Base-by-base conservation (phyloP, 1,140 invertebrate genomes). In the Sycophaga agraensis region DNA sequence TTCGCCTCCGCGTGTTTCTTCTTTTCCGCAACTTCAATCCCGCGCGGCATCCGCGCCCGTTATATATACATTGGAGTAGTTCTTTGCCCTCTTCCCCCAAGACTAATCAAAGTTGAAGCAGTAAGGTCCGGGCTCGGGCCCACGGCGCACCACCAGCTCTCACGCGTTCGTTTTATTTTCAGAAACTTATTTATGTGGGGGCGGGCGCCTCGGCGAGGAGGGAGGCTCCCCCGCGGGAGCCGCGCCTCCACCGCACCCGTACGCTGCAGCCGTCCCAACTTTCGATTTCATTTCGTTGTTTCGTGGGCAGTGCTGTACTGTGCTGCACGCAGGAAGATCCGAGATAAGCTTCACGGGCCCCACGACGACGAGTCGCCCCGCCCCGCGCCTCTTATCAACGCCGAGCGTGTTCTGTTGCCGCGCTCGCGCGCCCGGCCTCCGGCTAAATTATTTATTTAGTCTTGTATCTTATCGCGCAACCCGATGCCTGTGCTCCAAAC, bases 401-500 rank as follows among this genome's bases (percentile, higher is more conserved):
- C 73, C 68, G n/a, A n/a, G 70, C 71, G 70, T 48, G 45, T 48
- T 28, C 68, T 70, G 51, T 55, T 53, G 65, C 66, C 61, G 61
- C 57, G 65, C 26, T 70, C 68, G 71, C 72, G 70, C 45, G 68
- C 72, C 63, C 73, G 67, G 70, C n/a, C n/a, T n/a, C n/a, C n/a
- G 68, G 68, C 67, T 73, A 71, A 75, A 75, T 74, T 77, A 79
- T 77, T 79, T 76, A 76, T 76, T 73, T 75, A 70, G 67, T 65
- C 68, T 57, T 57, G 31, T 75, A 74, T 74, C 71, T 76, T 78
- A 77, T 73, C 73, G 66, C n/a, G n/a, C 17, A 39, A 54, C 42
- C 58, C 66, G 69, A 74, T 73, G 69, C 67, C 67, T 53, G n/a
- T n/a, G 51, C 66, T 60, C 71, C 65, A 72, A 69, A 63, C 65